Percentiles rank a stretch among this genome's conserved stretches.
These are phyloP conservation scores for Rhorus exstirpatorius DNA, from an alignment of 2,888 invertebrate genomes.

Conservation along the genomic window DNA sequence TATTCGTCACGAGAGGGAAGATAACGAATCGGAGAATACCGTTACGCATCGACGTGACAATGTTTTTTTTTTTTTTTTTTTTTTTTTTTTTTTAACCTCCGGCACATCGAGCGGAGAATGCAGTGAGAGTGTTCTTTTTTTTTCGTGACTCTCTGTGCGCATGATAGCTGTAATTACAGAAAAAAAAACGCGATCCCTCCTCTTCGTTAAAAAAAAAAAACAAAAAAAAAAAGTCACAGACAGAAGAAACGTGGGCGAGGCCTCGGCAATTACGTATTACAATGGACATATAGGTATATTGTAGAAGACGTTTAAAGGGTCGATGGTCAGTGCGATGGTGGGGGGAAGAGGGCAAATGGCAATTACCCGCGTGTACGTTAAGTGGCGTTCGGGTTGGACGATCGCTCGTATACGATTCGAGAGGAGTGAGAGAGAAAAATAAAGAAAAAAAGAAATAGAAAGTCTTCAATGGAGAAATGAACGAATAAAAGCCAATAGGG, in stretches of 20 bases:
- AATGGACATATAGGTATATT: too few species aligned
- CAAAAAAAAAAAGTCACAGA: neutral
- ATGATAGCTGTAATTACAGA: constrained; percentile 50
- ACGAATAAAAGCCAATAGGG: constrained; percentile 61
- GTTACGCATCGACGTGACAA: neutral
- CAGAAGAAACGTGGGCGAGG: constrained; percentile 46
- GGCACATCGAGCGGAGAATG: too few species aligned
- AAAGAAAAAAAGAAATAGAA: neutral
- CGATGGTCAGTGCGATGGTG: neutral
- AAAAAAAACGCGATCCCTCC: constrained; percentile 57
- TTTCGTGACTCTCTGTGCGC: constrained; percentile 28
- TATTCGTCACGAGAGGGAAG: constrained; percentile 7
- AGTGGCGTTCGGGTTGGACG: constrained; percentile 61
- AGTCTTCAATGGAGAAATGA: neutral
- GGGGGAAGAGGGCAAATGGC: constrained; percentile 48
- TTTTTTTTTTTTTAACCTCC: too few species aligned
- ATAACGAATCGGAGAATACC: neutral
- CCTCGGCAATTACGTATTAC: constrained; percentile 52
- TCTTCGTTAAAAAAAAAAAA: constrained; percentile 1
- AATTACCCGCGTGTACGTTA: constrained; percentile 63
- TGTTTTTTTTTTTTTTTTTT: neutral
- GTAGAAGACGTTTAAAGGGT: too few species aligned
- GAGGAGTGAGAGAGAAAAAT: constrained; percentile 5
- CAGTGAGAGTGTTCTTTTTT: constrained; percentile 2
- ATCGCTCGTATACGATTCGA: constrained; percentile 60